Conservation (phyloP, 2,888 invertebrate genomes). For the Drosophila eohydei region DNA sequence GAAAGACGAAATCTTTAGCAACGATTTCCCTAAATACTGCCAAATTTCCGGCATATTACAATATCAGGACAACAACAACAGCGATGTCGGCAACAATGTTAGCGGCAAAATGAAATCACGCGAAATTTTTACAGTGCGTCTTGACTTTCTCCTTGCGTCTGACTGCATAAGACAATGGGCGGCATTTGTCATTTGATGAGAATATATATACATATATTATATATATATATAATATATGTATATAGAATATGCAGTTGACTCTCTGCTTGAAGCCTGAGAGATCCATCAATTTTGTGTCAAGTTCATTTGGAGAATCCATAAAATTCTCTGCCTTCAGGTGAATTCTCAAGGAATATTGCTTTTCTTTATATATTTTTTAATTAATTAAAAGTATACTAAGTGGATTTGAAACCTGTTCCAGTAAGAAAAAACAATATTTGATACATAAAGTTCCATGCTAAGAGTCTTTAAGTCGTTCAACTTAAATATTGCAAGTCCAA, state of each 20-base stretch:
- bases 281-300: not conserved
- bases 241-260: not conserved
- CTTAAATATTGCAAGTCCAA: not conserved
- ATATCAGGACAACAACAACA: constrained; percentile 59
- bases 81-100: constrained; percentile 42
- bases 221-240: too few relatives aligned
- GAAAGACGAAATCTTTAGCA: constrained; percentile 71
- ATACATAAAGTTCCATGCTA: not conserved
- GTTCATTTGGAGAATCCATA: not conserved
- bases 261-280: not conserved
- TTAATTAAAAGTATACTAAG: not conserved
- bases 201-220: too few relatives aligned
- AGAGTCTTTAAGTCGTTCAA: not conserved
- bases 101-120: constrained; percentile 72
- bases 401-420: too few relatives aligned
- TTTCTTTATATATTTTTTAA: not conserved
- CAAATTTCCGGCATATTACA: constrained; percentile 80
- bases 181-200: not conserved
- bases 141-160: constrained; percentile 52
- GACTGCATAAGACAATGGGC: constrained; percentile 49
- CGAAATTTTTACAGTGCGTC: constrained; percentile 72
- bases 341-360: not conserved
- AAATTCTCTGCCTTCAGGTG: not conserved
- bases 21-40: constrained; percentile 82
- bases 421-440: not conserved